Evolutionary conservation across 2,113 vertebrate genomes (phyloP), one percentile per base, ranked within the genome.

Genomic region (Pangasianodon gigas): DNA sequence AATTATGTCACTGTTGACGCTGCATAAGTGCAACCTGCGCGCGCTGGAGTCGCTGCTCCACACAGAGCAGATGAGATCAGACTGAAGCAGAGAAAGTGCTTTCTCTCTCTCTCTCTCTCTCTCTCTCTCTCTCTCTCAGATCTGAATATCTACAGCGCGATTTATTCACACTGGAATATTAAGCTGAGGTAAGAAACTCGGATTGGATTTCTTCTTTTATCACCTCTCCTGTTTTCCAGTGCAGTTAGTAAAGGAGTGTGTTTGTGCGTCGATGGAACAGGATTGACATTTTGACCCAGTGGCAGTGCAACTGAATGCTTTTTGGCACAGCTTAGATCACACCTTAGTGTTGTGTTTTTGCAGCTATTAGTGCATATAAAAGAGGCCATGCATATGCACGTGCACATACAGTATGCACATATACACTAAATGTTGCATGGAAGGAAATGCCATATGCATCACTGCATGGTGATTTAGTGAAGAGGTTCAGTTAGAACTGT

Each of bases 1-100:
- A 85, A 85, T 85, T 69, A 46, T 85, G 44, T n/a, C 44, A 1
- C 84, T 9, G 16, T 67, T 85, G 60, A 46, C 62, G 13, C 62
- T 19, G 84, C 84, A 69, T 69, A 85, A 83, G 8, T 58, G 81
- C 51, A 83, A 83, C 81, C 84, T 67, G 84, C 62, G 29, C 29
- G 62, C 14, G 54, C 44, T 71, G 62, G n/a, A 69, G 84, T 86
- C 84, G 1, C 41, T 32, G 46, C 62, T 86, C 18, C 8, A 21
- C 81, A 58, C 84, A 51, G 46, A 21, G 24, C 84, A 86, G 46
- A 86, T 24, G 44, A 69, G 84, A n/a, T 71, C 84, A 71, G 84
- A 69, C 62, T 32, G 46, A n/a, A 71, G 46, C 29, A 29, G n/a
- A 24, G 83, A 69, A 52, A 6, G 84, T 16, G 82, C 84, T 16